phyloP scores from a whole-genome alignment of 2,113 vertebrate species.

The Nymphicus hollandicus region DNA sequence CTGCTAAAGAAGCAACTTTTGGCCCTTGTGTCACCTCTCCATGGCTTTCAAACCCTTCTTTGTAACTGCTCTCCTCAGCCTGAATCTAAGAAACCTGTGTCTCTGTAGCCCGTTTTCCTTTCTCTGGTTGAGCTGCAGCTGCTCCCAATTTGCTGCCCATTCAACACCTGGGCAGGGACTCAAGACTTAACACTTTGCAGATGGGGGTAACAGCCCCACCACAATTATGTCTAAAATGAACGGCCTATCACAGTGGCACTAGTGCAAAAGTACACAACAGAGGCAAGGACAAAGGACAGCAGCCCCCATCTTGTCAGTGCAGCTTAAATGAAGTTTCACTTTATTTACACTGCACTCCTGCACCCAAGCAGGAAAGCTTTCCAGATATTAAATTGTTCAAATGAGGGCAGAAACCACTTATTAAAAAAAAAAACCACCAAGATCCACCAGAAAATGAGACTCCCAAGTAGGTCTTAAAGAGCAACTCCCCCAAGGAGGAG shows the following conservation, averaged over 20 bases:
- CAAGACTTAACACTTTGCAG: neutral
- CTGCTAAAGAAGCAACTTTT: neutral
- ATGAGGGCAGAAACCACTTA: neutral
- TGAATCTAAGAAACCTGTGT: neutral
- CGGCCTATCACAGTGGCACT: neutral
- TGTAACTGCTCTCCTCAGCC: neutral
- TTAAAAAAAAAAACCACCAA: neutral
- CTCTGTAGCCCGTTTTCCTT: neutral
- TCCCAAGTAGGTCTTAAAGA: neutral
- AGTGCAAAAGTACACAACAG: neutral
- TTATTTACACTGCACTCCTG: neutral
- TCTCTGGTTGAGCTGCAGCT: neutral
- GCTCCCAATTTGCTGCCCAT: neutral
- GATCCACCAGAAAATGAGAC: neutral
- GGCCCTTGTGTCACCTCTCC: neutral
- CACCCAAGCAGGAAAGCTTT: neutral
- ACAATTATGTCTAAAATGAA: neutral
- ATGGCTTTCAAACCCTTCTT: neutral
- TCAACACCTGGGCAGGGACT: neutral
- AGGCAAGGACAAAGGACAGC: neutral
- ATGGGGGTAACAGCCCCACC: neutral
- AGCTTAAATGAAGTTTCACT: neutral
- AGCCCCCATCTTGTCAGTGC: neutral
- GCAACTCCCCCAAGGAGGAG: neutral
- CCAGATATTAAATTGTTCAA: neutral